Evolutionary conservation across 2,888 invertebrate species (phyloP).

Genomic region (Congeria kusceri): DNA sequence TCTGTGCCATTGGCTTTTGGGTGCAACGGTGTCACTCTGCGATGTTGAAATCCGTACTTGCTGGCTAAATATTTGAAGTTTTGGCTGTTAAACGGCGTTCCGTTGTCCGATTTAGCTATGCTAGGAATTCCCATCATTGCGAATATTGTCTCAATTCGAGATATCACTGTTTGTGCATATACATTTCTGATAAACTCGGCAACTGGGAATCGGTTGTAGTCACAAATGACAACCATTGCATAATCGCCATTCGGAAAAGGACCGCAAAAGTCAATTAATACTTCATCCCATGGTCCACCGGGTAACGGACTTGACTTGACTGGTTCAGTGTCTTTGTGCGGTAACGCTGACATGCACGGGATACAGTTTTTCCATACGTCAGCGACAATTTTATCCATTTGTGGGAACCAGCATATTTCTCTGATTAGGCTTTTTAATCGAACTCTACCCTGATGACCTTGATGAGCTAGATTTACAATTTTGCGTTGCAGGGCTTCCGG

Average conservation of each 20-base stretch:
- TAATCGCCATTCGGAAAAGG: no score
- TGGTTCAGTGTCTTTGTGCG: not conserved
- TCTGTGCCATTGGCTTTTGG: not conserved
- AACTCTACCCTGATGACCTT: slow-evolving; percentile 51
- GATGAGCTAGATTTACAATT: slow-evolving; percentile 53
- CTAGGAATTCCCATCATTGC: not conserved
- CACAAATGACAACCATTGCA: slow-evolving; percentile 9
- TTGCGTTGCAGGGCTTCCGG: slow-evolving; percentile 25
- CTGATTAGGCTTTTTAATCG: slow-evolving; percentile 20
- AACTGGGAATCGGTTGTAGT: slow-evolving; percentile 11
- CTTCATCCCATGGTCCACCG: not conserved
- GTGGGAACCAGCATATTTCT: slow-evolving; percentile 39
- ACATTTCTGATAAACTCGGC: slow-evolving; percentile 2
- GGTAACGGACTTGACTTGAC: not conserved
- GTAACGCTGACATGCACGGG: not conserved
- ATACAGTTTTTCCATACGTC: not conserved
- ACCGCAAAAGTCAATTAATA: slow-evolving; percentile 15
- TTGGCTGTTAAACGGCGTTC: not conserved
- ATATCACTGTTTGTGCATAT: not conserved
- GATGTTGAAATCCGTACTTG: not conserved
- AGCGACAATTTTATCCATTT: slow-evolving; percentile 17
- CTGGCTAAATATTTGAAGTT: not conserved
- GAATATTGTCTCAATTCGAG: not conserved
- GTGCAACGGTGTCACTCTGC: not conserved
- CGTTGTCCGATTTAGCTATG: slow-evolving; percentile 6